Percentiles rank a stretch among this genome's conserved stretches.
Evolutionary conservation across 2,888 invertebrate genomes (phyloP).

Genomic region (Eristalis pertinax): DNA sequence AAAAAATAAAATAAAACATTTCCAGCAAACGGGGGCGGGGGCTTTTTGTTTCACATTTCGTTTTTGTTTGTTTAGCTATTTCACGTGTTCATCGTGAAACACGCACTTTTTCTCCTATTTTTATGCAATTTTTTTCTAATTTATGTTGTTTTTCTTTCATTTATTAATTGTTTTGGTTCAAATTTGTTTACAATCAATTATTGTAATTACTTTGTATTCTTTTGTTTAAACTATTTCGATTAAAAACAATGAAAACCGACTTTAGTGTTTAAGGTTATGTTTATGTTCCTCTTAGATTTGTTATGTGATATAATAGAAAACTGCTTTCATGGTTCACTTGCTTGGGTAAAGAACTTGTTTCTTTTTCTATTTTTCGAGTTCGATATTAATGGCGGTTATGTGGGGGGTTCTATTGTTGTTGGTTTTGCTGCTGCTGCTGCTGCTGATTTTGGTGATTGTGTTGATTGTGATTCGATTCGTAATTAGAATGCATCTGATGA

Average conservation of each 20-base stretch:
- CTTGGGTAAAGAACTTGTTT: background rate
- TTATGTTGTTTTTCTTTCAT: background rate
- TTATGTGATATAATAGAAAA: background rate
- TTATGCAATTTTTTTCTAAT: background rate
- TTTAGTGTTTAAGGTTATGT: slow-evolving; percentile 4
- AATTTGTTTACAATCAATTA: slow-evolving; percentile 13
- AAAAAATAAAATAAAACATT: slow-evolving; percentile 23
- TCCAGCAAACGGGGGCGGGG: background rate
- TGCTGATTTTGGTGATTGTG: slow-evolving; percentile 69
- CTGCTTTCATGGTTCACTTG: background rate
- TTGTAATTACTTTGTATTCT: slow-evolving; percentile 19
- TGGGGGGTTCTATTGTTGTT: slow-evolving; percentile 6
- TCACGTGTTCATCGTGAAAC: background rate
- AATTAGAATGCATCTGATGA: slow-evolving; percentile 71
- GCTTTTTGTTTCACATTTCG: background rate
- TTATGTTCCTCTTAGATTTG: background rate
- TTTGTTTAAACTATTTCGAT: background rate
- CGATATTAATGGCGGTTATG: background rate
- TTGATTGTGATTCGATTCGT: slow-evolving; percentile 70
- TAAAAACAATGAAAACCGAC: slow-evolving; percentile 6
- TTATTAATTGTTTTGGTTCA: background rate
- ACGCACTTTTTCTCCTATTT: background rate
- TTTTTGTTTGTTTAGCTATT: background rate
- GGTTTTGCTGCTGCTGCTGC: slow-evolving; percentile 68
- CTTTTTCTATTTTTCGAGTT: background rate